Base-by-base conservation (phyloP, 2,888 invertebrate species). In the Callinectes sapidus region DNA sequence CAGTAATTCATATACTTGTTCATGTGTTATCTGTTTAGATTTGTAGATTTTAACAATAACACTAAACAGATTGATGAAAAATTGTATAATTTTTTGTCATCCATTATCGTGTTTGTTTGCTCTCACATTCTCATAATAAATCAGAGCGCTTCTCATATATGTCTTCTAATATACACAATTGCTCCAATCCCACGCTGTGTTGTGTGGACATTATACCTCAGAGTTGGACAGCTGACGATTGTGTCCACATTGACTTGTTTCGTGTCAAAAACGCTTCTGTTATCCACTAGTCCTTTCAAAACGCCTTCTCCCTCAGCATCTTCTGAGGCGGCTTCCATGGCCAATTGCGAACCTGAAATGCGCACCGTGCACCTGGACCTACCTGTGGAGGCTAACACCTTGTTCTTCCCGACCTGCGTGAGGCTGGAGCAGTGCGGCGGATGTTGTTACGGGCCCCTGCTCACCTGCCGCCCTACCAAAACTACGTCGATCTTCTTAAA, bases 391-490 rank as follows among this genome's bases (percentile, higher is more conserved):
- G 96, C 97, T 0, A 96, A 96, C 93, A 95, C 96, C 6, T 95
- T 97, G 35, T 97, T 97, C 95, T 96, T 96, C 95, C 98, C 98
- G 0, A 95, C 96, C 54, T 98, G 98, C 95, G 97, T 97, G 14
- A 95, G 97, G 92, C 96, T 97, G 10, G 96, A 97, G 94, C 96
- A 97, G 93, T 98, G 98, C 95, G 97, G 97, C 3, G 98, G 98
- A 13, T 98, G 98, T 95, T 97, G 97, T 95, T 96, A 96, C 1
- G 96, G 96, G 93, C 96, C 96, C 28, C 96, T 97, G 90, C 95
- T 97, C 23, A 96, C 96, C 42, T 98, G 98, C 95, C 97, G 97
- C 95, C 97, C 97, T 0, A 96, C 95, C 13, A 96, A 96, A 94
- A 96, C 95, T 5, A 96, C 97, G 95, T 95, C 95, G 18, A 95